phyloP scores from a whole-genome alignment of 1,140 invertebrate species.

The Drosophila obscura region DNA sequence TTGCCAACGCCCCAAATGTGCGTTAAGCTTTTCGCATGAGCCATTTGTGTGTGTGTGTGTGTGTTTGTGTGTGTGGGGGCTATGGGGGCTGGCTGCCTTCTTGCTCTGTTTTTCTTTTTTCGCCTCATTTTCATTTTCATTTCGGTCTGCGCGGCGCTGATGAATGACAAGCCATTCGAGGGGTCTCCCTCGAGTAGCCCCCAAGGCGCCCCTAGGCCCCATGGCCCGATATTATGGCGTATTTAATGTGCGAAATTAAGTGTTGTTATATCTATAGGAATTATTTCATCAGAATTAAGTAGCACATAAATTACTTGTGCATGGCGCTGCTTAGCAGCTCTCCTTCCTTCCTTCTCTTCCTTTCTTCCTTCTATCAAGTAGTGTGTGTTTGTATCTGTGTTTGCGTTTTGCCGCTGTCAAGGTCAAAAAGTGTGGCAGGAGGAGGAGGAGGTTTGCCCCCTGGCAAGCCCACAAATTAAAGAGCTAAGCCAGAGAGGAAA shows the following conservation, averaged over 20 bases:
- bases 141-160: constrained; percentile 49
- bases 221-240: constrained; percentile 57
- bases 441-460: constrained; percentile 8
- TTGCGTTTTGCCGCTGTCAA: constrained; percentile 30
- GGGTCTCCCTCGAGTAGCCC: constrained; percentile 4
- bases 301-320: constrained; percentile 72
- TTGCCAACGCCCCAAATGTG: constrained; percentile 29
- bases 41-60: constrained; percentile 54
- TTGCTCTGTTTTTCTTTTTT: constrained; percentile 32
- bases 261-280: constrained; percentile 77
- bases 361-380: neutral
- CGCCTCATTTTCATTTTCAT: constrained; percentile 66
- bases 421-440: constrained; percentile 41
- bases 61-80: constrained; percentile 22
- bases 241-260: constrained; percentile 81
- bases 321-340: constrained; percentile 32
- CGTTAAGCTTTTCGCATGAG: constrained; percentile 59
- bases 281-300: constrained; percentile 80
- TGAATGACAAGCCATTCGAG: constrained; percentile 76
- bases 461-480: constrained; percentile 19
- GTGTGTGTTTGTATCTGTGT: constrained; percentile 7
- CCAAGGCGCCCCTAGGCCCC: constrained; percentile 1
- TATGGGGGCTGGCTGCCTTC: constrained; percentile 9
- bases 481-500: constrained; percentile 18
- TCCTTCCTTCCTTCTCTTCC: neutral